Base-by-base conservation (phyloP, 2,113 vertebrate genomes). In the Nanger granti region DNA sequence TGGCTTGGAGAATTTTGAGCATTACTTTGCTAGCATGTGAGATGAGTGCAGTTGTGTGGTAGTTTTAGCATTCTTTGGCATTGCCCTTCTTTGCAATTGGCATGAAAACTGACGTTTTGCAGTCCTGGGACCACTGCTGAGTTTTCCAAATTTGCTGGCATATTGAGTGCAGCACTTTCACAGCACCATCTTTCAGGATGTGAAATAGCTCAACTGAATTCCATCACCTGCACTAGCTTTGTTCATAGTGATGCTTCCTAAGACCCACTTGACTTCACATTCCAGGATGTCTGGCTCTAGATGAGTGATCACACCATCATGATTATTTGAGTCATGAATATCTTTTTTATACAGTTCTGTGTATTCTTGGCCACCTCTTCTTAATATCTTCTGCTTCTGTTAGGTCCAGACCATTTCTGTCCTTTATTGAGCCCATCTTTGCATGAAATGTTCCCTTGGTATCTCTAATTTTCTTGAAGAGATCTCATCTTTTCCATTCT, bases 1-100 rank as follows among this genome's bases (percentile, higher is more conserved):
- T 66, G 7, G 64, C 64, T n/a, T n/a, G 15, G 64, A n/a, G 64
- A 66, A 66, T n/a, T 66, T 9, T 66, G 31, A n/a, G 15, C 15
- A n/a, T n/a, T n/a, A 66, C 64, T 66, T 66, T 18, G 0, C 31
- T 18, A 66, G 31, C 0, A 1, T n/a, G 7, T n/a, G 64, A 66
- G 64, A 66, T 66, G 64, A 66, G 15, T 66, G 15, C 64, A 18
- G 2, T 9, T 66, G 7, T n/a, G 15, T 2, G 8, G 15, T 66
- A 18, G 31, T n/a, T 18, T 69, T 0, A 69, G 64, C 64, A 69
- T 69, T n/a, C 64, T 69, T 69, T 2, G 1, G 34, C 31, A 69
- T 69, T 69, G 8, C 64, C 8, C 4, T 69, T 69, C 17, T 69
- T 66, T 20, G 34, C 0, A 0, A 20, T n/a, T 69, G 17, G 64